Base-by-base conservation (phyloP, 2,113 vertebrate species). In the Patagioenas fasciata region DNA sequence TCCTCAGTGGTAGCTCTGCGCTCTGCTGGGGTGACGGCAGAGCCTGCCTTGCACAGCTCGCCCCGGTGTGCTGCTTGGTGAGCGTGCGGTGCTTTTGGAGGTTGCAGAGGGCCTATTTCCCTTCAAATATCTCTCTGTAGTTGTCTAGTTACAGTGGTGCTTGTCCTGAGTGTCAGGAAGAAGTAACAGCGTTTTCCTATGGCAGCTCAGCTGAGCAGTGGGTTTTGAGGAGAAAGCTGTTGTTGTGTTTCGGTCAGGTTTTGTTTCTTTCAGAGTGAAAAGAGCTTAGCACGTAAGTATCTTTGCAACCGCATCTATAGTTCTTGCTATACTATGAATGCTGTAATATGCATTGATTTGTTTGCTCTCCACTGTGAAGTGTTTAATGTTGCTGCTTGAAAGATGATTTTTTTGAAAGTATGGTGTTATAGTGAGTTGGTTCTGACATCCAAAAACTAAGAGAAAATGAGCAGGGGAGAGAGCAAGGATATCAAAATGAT, bases 331-430 rank as follows among this genome's bases (percentile, higher is more conserved):
- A 15, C 70, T 26, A 28, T 19, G 31, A 57, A 74, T 56, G 47
- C 51, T 87, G 0, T 80, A 61, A 95, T 67, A 7, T 60, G 1
- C 84, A 97, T 95, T 96, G 96, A 96, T 96, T 92, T 81, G 88
- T 93, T 96, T 93, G 83, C 83, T 94, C 88, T 90, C 91, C 9
- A 21, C 40, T 75, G 71, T 53, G 81, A 89, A 86, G 56, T 78
- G 79, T 73, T 93, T 94, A 85, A 96, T 47, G 34, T 60, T 88
- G 89, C 75, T 80, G 13, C 71, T 88, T 90, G 89, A 91, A 92
- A 88, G 92, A 95, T 77, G 85, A 80, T 54, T 95, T 96, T 96
- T 97, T 96, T 58, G 58, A 85, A 91, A 86, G n/a, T 82, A 74
- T 67, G 42, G 42, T 80, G 83, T 88, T 94, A 80, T 81, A 32